Conservation (phyloP, 2,888 invertebrate genomes). For the Agriopis marginaria region DNA sequence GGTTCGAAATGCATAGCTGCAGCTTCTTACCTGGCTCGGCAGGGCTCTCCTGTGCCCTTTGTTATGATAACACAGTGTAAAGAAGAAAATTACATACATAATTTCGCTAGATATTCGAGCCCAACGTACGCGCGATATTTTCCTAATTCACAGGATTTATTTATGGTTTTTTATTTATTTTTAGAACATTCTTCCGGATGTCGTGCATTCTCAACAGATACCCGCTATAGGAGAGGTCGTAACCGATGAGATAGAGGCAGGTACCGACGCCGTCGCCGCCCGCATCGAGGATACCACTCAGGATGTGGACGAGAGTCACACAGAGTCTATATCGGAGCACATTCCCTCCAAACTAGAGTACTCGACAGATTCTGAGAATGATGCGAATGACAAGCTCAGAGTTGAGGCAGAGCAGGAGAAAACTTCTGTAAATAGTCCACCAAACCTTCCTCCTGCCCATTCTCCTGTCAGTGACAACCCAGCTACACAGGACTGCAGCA, state of each 20-base stretch:
- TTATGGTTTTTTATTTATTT: constrained; percentile 80
- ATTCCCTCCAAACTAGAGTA: constrained; percentile 74
- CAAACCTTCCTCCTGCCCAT: constrained; percentile 57
- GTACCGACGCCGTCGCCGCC: constrained; percentile 54
- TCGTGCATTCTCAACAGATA: constrained; percentile 83
- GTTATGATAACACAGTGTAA: constrained; percentile 6
- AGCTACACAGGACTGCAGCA: constrained; percentile 63
- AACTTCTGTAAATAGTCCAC: constrained; percentile 56
- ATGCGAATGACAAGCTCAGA: constrained; percentile 55
- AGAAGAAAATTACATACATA: constrained; percentile 22
- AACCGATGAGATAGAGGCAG: constrained; percentile 58
- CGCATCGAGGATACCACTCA: constrained; percentile 50
- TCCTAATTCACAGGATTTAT: constrained; percentile 54
- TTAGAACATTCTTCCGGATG: constrained; percentile 85
- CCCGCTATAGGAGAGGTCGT: constrained; percentile 64
- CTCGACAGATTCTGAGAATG: constrained; percentile 68
- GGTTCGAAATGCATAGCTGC: constrained; percentile 68
- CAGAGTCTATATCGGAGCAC: constrained; percentile 80
- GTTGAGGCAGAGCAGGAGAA: constrained; percentile 57
- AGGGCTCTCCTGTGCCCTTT: constrained; percentile 41
- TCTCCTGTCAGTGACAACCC: constrained; percentile 62
- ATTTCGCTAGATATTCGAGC: constrained; percentile 32
- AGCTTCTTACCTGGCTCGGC: constrained; percentile 52
- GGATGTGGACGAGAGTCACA: constrained; percentile 65
- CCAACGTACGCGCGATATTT: constrained; percentile 36